A percentile compares a stretch with the other conserved stretches of the same genome.
Conservation (phyloP, 2,797 vertebrate genomes). For the Bovichtus variegatus region DNA sequence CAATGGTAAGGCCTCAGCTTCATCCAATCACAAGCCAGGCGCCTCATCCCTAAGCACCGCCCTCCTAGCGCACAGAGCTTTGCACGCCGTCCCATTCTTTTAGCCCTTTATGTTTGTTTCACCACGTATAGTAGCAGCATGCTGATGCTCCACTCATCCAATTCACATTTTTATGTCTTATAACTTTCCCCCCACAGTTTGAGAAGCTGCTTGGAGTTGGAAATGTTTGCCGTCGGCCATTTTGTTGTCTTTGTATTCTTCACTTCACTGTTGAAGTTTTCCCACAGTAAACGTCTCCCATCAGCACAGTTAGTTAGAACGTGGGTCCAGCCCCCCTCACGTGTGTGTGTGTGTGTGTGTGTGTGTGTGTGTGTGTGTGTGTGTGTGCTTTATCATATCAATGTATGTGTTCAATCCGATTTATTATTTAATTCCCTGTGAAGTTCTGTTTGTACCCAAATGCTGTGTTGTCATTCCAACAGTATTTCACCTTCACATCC, state of each 20-base stretch:
- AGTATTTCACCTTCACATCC: not conserved
- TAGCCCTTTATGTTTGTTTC: not conserved
- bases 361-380: too few relatives aligned
- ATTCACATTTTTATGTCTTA: not conserved
- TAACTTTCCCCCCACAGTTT: slow-evolving; percentile 16
- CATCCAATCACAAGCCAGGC: slow-evolving; percentile 77
- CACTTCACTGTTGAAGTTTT: slow-evolving; percentile 14
- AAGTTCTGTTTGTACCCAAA: slow-evolving; percentile 13
- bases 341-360: not conserved
- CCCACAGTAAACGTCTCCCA: slow-evolving; percentile 29
- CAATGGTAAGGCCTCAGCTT: slow-evolving; percentile 94
- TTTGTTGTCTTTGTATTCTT: slow-evolving; percentile 24
- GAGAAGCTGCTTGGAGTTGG: slow-evolving; percentile 10
- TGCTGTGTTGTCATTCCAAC: not conserved
- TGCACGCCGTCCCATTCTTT: slow-evolving; percentile 58
- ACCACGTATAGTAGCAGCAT: slow-evolving; percentile 36
- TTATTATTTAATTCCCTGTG: slow-evolving; percentile 18
- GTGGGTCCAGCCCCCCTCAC: slow-evolving; percentile 20
- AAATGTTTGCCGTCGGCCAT: slow-evolving; percentile 1
- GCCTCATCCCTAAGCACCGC: slow-evolving; percentile 39
- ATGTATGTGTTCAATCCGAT: slow-evolving; percentile 39
- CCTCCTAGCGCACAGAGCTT: slow-evolving; percentile 45
- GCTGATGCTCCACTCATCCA: slow-evolving; percentile 45
- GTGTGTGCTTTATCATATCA: too few relatives aligned
- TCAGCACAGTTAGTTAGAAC: slow-evolving; percentile 35